These are phyloP conservation scores for Nautilus pompilius DNA, from an alignment of 1,140 invertebrate genomes.

Conservation along the genomic window DNA sequence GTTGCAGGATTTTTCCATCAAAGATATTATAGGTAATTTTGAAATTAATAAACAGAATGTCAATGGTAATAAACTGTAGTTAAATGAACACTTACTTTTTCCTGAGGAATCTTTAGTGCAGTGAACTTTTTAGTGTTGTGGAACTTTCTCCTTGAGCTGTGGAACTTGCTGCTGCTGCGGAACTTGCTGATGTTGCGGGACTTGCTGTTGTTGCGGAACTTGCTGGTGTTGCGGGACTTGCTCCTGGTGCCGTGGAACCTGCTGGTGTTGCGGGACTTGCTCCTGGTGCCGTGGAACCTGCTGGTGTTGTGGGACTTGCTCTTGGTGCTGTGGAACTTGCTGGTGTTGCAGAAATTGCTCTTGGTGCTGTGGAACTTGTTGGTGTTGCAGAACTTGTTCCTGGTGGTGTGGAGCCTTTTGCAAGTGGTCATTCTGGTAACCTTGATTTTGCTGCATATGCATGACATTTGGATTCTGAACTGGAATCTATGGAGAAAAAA, in stretches of 20 bases:
- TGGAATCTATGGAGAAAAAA: not conserved
- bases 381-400: not conserved
- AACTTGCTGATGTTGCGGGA: not conserved
- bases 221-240: not conserved
- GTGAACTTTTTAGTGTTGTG: too few species aligned
- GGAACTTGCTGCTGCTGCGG: not conserved
- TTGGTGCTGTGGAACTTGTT: not conserved
- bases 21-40: too few species aligned
- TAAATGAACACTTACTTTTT: too few species aligned
- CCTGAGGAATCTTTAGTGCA: too few species aligned
- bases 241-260: not conserved
- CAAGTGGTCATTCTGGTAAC: not conserved
- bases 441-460: conserved; percentile 1
- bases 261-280: not conserved
- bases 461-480: not conserved
- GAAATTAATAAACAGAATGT: too few species aligned
- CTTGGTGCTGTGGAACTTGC: not conserved
- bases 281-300: not conserved
- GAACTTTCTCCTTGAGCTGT: too few species aligned
- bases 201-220: not conserved
- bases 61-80: too few species aligned
- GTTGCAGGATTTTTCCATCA: too few species aligned
- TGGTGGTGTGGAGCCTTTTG: not conserved
- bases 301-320: not conserved
- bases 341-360: not conserved